A percentile compares a stretch with the other conserved stretches of the same genome.
Conservation (phyloP, 1,140 invertebrate genomes). For the Cecropterus lyciades region DNA sequence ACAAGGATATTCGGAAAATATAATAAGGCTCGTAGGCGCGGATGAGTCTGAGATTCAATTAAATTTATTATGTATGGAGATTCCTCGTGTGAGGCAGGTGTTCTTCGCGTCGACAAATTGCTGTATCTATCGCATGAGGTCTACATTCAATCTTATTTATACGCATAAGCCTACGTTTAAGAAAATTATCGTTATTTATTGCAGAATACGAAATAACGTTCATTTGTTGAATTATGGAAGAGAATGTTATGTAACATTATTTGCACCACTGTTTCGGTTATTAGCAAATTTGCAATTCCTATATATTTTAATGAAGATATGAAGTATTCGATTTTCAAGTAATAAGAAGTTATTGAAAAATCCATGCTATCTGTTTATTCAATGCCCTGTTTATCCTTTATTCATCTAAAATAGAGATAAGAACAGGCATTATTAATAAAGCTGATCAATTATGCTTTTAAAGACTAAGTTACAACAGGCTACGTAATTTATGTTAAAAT, state of each 20-base stretch:
- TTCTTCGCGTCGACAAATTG: slow-evolving; percentile 74
- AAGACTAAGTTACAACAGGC: too few relatives aligned
- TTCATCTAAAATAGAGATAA: too few relatives aligned
- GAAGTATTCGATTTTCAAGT: too few relatives aligned
- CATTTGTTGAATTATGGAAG: slow-evolving; percentile 8
- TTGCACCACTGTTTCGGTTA: too few relatives aligned
- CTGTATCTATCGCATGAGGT: slow-evolving; percentile 49
- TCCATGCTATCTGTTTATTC: too few relatives aligned
- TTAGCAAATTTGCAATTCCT: too few relatives aligned
- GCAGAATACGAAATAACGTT: slow-evolving; percentile 32
- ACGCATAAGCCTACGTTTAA: slow-evolving; percentile 35
- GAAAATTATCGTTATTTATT: slow-evolving; percentile 33
- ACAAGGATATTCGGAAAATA: slow-evolving; percentile 77
- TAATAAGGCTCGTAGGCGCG: slow-evolving; percentile 68
- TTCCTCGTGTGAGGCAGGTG: slow-evolving; percentile 68
- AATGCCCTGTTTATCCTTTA: too few relatives aligned
- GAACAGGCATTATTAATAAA: too few relatives aligned
- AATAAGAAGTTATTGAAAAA: too few relatives aligned
- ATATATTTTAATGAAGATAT: too few relatives aligned
- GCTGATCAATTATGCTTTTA: too few relatives aligned
- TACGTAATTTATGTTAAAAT: too few relatives aligned
- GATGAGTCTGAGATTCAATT: slow-evolving; percentile 81
- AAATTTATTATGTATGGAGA: slow-evolving; percentile 83
- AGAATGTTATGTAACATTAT: background rate
- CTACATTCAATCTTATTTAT: slow-evolving; percentile 36